phyloP scores from a whole-genome alignment of 2,797 vertebrate species.

The Echiichthys vipera region DNA sequence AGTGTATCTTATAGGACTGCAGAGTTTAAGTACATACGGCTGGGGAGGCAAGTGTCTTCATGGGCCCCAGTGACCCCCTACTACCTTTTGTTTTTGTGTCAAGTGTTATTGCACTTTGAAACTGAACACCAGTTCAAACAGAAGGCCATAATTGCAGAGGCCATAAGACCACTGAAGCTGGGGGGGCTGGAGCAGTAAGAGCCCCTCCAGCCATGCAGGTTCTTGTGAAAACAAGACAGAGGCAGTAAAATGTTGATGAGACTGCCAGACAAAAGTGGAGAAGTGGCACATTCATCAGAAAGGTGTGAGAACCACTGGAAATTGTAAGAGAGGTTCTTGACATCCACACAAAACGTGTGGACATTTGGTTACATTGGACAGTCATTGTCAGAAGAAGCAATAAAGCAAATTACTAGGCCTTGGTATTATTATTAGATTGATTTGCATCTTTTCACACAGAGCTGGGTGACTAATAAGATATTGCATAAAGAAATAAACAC shows the following conservation, averaged over 20 bases:
- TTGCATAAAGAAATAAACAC: conserved; percentile 8
- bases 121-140: conserved; percentile 81
- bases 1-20: background rate
- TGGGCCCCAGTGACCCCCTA: conserved; percentile 32
- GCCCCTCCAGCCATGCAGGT: conserved; percentile 52
- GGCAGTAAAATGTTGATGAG: conserved; percentile 67
- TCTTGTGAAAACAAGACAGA: conserved; percentile 75
- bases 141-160: conserved; percentile 66
- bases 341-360: conserved; percentile 27
- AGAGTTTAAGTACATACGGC: conserved; percentile 8
- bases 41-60: conserved; percentile 17
- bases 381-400: conserved; percentile 17
- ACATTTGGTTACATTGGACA: conserved; percentile 35
- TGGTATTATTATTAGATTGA: conserved; percentile 12
- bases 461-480: conserved; percentile 5
- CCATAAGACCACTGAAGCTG: conserved; percentile 30
- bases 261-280: conserved; percentile 58
- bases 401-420: conserved; percentile 15
- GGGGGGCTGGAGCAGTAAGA: conserved; percentile 45
- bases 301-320: conserved; percentile 64
- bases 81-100: conserved; percentile 76
- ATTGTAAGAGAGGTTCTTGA: conserved; percentile 31
- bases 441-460: conserved; percentile 16
- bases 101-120: conserved; percentile 80
- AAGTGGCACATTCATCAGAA: conserved; percentile 76